A percentile compares a stretch with the other conserved stretches of the same genome.
Conservation (phyloP, 2,888 invertebrate species). For the Meteorus cinctellus region DNA sequence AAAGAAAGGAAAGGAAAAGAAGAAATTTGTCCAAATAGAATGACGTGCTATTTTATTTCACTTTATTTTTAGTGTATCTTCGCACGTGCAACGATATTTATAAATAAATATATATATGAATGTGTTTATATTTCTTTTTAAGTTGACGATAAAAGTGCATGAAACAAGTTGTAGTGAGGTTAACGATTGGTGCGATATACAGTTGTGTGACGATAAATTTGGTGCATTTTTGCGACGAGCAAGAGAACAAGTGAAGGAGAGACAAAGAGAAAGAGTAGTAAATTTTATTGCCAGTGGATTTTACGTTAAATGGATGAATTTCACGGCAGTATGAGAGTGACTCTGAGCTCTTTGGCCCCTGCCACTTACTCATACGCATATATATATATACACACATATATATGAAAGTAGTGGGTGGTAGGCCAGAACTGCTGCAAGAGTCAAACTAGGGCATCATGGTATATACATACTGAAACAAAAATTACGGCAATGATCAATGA, state of each 20-base stretch:
- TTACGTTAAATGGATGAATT: conserved; percentile 29
- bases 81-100: not conserved
- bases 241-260: not conserved
- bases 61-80: too few relatives aligned
- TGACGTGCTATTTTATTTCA: too few relatives aligned
- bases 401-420: not conserved
- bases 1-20: too few relatives aligned
- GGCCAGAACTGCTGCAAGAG: not conserved
- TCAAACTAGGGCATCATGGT: not conserved
- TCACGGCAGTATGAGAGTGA: conserved; percentile 25
- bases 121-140: not conserved
- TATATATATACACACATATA: not conserved
- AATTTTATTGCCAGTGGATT: conserved; percentile 50
- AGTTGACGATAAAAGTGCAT: conserved; percentile 24
- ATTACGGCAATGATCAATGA: not conserved
- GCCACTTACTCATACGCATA: not conserved
- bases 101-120: too few relatives aligned
- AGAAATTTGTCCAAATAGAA: too few relatives aligned
- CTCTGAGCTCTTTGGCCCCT: not conserved
- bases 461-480: not conserved
- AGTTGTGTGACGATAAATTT: conserved; percentile 50
- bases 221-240: conserved; percentile 40
- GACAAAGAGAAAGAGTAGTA: conserved; percentile 43
- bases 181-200: conserved; percentile 42
- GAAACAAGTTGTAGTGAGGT: conserved; percentile 31